A percentile compares a stretch with the other conserved stretches of the same genome.
phyloP scores from a whole-genome alignment of 2,113 vertebrate genomes.

The Melanerpes aurifrons region DNA sequence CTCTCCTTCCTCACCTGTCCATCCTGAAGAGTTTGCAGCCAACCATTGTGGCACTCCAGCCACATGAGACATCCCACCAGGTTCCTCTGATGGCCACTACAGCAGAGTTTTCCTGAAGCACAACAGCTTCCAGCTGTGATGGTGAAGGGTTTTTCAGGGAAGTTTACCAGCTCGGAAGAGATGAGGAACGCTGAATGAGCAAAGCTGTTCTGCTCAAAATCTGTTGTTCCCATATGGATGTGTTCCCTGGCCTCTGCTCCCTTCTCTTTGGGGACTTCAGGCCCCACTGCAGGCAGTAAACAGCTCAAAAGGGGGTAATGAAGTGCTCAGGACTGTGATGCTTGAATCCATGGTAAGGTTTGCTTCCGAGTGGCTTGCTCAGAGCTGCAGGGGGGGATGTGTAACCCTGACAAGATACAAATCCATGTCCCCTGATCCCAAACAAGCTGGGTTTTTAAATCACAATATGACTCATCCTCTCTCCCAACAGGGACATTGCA shows the following conservation, averaged over 20 bases:
- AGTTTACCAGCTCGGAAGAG: not conserved
- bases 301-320: slow-evolving; percentile 18
- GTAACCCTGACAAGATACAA: slow-evolving; percentile 39
- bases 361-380: slow-evolving; percentile 32
- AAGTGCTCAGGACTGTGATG: not conserved
- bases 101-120: no score
- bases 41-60: no score
- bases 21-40: no score
- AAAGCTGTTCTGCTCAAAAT: not conserved
- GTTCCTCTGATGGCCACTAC: no score
- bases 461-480: slow-evolving; percentile 1
- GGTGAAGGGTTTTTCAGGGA: not conserved
- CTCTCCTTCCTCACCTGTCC: no score
- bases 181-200: not conserved
- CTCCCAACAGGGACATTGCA: not conserved
- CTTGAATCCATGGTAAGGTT: not conserved
- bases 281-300: slow-evolving; percentile 17
- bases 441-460: slow-evolving; percentile 28
- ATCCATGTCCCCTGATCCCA: slow-evolving; percentile 4
- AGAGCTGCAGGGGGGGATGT: slow-evolving; percentile 29
- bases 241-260: not conserved
- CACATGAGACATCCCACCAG: no score
- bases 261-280: not conserved
- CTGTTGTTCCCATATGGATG: slow-evolving; percentile 5
- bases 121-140: no score